Evolutionary conservation across 2,888 invertebrate genomes (phyloP).

Genomic region (Ceraclea dissimilis): DNA sequence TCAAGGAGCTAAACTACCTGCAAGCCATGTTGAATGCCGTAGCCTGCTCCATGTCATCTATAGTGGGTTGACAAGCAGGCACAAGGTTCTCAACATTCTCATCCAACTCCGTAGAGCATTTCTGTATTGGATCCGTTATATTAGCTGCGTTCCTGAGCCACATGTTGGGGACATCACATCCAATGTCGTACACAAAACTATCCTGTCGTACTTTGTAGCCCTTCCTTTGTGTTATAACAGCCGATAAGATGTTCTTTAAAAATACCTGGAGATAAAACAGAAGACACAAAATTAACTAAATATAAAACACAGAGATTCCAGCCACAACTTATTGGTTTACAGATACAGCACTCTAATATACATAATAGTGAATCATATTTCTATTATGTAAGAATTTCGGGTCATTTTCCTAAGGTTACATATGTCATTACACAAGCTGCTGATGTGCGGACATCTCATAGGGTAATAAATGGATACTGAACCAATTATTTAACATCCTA

Average conservation of each 20-base stretch:
- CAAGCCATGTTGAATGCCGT: constrained; percentile 68
- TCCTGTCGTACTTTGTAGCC: constrained; percentile 69
- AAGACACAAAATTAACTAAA: background rate
- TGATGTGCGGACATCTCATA: too few relatives aligned
- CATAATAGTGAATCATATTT: too few relatives aligned
- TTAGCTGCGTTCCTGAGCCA: constrained; percentile 68
- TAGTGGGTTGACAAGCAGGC: constrained; percentile 60
- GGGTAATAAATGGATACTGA: too few relatives aligned
- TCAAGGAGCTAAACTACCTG: too few relatives aligned
- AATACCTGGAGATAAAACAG: constrained; percentile 47
- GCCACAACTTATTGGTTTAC: too few relatives aligned
- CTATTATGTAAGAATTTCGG: too few relatives aligned
- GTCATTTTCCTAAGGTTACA: too few relatives aligned
- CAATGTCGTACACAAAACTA: constrained; percentile 72
- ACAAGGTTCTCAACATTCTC: constrained; percentile 48
- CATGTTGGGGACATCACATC: constrained; percentile 70
- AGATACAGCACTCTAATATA: background rate
- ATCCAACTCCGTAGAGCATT: constrained; percentile 50
- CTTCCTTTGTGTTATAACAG: constrained; percentile 72
- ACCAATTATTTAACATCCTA: too few relatives aligned
- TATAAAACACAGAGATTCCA: too few relatives aligned
- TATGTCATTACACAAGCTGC: too few relatives aligned
- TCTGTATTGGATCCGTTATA: constrained; percentile 54
- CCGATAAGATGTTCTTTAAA: constrained; percentile 73
- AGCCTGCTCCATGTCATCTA: constrained; percentile 69